Evolutionary conservation across 2,888 invertebrate species (phyloP).

Genomic region (Eristalinus sepulchralis): DNA sequence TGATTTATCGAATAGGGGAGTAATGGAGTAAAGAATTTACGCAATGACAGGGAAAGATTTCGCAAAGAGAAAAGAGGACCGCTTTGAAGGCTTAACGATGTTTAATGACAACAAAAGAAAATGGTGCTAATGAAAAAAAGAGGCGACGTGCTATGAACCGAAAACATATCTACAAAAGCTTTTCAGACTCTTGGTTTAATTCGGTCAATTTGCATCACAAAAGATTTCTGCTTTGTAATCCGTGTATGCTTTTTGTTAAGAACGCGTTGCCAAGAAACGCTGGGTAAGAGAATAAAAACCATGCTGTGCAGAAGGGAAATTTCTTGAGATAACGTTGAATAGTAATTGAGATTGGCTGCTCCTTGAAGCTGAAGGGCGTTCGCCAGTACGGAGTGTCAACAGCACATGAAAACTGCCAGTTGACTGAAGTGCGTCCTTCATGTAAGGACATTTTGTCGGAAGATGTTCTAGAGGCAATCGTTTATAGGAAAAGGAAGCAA

Average conservation of each 20-base stretch:
- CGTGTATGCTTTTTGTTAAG: neutral
- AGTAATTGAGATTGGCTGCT: neutral
- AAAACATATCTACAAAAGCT: neutral
- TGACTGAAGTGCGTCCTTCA: neutral
- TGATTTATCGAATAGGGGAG: neutral
- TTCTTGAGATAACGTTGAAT: neutral
- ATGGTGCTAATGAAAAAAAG: neutral
- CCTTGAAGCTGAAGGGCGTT: neutral
- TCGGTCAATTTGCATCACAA: neutral
- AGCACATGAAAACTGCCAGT: neutral
- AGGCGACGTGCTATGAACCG: neutral
- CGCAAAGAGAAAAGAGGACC: neutral
- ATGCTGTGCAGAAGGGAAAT: neutral
- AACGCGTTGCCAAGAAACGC: neutral
- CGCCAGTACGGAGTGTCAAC: neutral
- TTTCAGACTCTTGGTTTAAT: neutral
- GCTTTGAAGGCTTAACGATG: neutral
- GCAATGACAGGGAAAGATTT: neutral
- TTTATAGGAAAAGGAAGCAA: too few species aligned
- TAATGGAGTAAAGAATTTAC: neutral
- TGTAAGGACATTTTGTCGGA: neutral
- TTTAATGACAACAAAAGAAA: neutral
- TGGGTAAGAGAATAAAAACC: too few species aligned
- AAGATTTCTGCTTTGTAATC: neutral
- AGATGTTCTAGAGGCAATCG: too few species aligned